phyloP scores from a whole-genome alignment of 2,113 vertebrate species.

The Peromyscus leucopus region DNA sequence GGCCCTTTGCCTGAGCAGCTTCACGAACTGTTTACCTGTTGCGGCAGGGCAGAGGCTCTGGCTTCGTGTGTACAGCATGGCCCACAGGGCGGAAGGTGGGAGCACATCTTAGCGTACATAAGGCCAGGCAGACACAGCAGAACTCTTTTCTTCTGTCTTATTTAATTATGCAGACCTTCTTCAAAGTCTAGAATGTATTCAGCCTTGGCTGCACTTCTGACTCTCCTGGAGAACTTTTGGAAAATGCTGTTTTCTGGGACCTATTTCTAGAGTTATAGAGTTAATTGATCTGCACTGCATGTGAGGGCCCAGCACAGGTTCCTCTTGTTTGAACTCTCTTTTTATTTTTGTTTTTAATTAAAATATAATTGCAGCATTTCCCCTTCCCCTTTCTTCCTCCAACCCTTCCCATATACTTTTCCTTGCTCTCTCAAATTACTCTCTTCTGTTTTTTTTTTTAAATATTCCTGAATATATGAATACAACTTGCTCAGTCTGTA shows the following conservation, averaged over 20 bases:
- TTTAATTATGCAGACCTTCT: neutral
- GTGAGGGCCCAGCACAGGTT: neutral
- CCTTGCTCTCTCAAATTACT: neutral
- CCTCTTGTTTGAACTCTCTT: neutral
- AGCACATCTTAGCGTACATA: neutral
- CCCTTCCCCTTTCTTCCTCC: neutral
- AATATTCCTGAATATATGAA: neutral
- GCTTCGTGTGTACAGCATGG: fast-evolving
- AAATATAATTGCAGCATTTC: neutral
- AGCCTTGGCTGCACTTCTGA: neutral
- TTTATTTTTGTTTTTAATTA: neutral
- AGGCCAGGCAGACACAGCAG: neutral
- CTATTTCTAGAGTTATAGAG: neutral
- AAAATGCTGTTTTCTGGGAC: neutral
- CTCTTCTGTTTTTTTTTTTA: neutral
- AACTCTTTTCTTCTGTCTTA: neutral
- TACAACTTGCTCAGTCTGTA: neutral
- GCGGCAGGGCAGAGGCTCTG: neutral
- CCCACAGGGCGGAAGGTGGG: neutral
- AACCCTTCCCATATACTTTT: neutral
- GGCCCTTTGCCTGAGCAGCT: neutral
- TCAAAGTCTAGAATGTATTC: neutral
- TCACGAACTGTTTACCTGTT: neutral
- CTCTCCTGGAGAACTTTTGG: neutral
- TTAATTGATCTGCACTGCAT: neutral